A percentile compares a stretch with the other conserved stretches of the same genome.
Conservation (phyloP, 2,113 vertebrate species). For the Turdus rufiventris region DNA sequence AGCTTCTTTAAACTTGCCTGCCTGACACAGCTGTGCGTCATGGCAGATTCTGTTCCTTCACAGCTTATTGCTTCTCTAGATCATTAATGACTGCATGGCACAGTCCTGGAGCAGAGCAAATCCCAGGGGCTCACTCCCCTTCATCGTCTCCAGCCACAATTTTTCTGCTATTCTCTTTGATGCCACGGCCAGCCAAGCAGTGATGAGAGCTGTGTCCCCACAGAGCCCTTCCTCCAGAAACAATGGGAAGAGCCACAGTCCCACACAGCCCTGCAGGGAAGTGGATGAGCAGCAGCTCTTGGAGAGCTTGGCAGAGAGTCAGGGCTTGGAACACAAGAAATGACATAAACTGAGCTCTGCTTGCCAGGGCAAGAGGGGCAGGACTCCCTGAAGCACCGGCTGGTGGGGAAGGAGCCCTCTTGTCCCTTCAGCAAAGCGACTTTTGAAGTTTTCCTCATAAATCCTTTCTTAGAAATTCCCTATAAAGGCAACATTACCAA, state of each 20-base stretch:
- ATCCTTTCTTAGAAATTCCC: background rate
- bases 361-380: background rate
- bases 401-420: background rate
- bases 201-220: background rate
- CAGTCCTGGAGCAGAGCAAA: background rate
- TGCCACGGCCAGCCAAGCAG: background rate
- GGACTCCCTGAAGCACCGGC: background rate
- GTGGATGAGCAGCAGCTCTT: background rate
- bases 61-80: background rate
- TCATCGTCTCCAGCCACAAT: background rate
- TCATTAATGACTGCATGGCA: background rate
- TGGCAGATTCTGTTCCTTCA: background rate
- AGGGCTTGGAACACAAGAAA: background rate
- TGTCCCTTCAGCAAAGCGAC: background rate
- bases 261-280: background rate
- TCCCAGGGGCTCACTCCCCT: background rate
- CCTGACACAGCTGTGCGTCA: background rate
- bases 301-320: background rate
- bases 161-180: background rate
- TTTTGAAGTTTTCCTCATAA: background rate
- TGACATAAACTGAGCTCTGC: background rate
- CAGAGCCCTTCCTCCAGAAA: background rate
- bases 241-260: background rate
- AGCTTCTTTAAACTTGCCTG: background rate
- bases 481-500: background rate